Evolutionary conservation across 2,113 vertebrate genomes (phyloP).

Genomic region (Pao palembangensis): DNA sequence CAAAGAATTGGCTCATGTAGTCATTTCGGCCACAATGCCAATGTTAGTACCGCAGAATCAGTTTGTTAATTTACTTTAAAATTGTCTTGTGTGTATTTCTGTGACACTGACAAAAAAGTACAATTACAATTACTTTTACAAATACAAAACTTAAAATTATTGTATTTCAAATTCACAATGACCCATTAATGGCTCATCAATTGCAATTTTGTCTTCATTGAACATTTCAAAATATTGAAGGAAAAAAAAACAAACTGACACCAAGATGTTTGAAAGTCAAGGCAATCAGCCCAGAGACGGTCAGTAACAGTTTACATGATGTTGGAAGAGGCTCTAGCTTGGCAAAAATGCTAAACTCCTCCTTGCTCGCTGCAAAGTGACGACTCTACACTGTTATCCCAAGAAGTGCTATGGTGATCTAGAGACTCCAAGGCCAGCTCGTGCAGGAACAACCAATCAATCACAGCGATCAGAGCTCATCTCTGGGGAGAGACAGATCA

Average conservation of each 20-base stretch:
- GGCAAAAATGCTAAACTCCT: constrained; percentile 21
- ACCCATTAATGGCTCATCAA: background rate
- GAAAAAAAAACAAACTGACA: background rate
- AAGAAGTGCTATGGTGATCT: constrained; percentile 20
- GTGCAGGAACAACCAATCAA: constrained; percentile 67
- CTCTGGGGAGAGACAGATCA: constrained; percentile 65
- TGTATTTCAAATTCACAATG: no score
- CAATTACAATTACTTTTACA: no score
- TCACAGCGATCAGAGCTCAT: constrained; percentile 77
- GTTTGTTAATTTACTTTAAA: background rate
- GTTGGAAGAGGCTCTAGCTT: constrained; percentile 28
- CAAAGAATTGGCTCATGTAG: background rate
- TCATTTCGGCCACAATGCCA: background rate
- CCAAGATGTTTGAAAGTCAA: constrained; percentile 7
- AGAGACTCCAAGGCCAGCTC: constrained; percentile 70
- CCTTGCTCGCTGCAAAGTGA: constrained; percentile 41
- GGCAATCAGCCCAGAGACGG: constrained; percentile 23
- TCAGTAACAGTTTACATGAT: constrained; percentile 16
- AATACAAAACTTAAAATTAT: no score
- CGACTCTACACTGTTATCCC: constrained; percentile 12
- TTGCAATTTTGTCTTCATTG: background rate
- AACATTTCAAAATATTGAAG: background rate
- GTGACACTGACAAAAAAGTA: no score
- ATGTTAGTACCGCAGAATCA: background rate
- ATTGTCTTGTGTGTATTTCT: background rate